phyloP scores from a whole-genome alignment of 2,113 vertebrate genomes.

The Passer domesticus region DNA sequence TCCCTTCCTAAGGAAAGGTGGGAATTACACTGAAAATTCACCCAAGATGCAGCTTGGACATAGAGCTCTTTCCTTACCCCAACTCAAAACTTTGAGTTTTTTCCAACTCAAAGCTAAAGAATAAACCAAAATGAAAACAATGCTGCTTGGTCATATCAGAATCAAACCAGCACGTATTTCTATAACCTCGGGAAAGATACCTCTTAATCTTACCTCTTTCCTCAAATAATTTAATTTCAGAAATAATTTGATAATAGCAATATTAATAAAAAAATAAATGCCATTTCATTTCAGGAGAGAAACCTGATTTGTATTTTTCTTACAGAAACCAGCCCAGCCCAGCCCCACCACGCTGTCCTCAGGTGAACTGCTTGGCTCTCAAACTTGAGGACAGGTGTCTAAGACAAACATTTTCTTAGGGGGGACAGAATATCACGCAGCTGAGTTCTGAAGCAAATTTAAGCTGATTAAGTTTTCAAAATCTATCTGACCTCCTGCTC shows the following conservation, averaged over 20 bases:
- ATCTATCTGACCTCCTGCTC: not conserved
- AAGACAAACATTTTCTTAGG: slow-evolving; percentile 37
- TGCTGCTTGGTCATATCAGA: not conserved
- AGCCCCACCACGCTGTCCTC: not conserved
- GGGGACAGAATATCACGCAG: not conserved
- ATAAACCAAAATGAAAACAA: not conserved
- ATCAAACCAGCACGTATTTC: not conserved
- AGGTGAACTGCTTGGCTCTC: slow-evolving; percentile 23
- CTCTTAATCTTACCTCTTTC: not conserved
- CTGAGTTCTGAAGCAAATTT: slow-evolving; percentile 41
- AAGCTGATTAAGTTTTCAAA: slow-evolving; percentile 54
- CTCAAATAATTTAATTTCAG: not conserved
- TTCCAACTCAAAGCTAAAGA: not conserved
- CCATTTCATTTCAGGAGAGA: not conserved
- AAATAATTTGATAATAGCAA: not conserved
- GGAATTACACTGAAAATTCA: not conserved
- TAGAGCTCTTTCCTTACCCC: not conserved
- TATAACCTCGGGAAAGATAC: not conserved
- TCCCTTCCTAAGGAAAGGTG: not conserved
- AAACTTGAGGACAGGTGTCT: slow-evolving; percentile 12
- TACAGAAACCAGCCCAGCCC: not conserved
- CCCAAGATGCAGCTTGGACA: not conserved
- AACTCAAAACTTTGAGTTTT: too few relatives aligned
- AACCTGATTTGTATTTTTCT: not conserved
- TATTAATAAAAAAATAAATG: not conserved